A percentile compares a stretch with the other conserved stretches of the same genome.
phyloP scores from a whole-genome alignment of 2,113 vertebrate species.

The Lathamus discolor region DNA sequence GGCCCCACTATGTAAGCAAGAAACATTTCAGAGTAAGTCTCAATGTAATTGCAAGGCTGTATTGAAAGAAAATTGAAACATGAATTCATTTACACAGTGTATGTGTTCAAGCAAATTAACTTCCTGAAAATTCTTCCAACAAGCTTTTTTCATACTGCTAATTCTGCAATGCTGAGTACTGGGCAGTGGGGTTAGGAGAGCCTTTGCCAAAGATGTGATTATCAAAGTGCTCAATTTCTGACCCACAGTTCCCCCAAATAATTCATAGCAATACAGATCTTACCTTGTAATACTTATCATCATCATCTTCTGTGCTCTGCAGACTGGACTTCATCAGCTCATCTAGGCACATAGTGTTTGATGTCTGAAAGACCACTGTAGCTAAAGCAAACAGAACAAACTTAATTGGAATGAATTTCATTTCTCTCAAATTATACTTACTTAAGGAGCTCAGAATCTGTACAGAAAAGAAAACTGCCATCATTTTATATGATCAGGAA shows the following conservation, averaged over 20 bases:
- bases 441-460: constrained; percentile 6
- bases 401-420: constrained; percentile 61
- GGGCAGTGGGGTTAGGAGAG: neutral
- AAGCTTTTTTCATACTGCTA: neutral
- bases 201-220: neutral
- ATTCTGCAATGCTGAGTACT: neutral
- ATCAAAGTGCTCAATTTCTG: neutral
- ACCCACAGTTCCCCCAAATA: neutral
- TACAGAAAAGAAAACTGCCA: neutral
- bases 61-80: constrained; percentile 8
- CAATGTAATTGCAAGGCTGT: neutral
- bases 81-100: neutral
- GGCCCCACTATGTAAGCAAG: neutral
- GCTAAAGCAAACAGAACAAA: constrained; percentile 63
- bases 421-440: constrained; percentile 59
- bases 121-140: constrained; percentile 1
- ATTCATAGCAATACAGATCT: neutral
- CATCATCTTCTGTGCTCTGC: constrained; percentile 59
- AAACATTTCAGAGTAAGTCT: neutral
- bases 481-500: constrained; percentile 72
- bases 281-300: constrained; percentile 66
- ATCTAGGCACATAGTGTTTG: constrained; percentile 51
- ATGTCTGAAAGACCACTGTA: constrained; percentile 54
- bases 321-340: constrained; percentile 36
- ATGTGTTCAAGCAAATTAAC: neutral